Conservation (phyloP, 2,113 vertebrate species). For the Chinchilla lanigera region DNA sequence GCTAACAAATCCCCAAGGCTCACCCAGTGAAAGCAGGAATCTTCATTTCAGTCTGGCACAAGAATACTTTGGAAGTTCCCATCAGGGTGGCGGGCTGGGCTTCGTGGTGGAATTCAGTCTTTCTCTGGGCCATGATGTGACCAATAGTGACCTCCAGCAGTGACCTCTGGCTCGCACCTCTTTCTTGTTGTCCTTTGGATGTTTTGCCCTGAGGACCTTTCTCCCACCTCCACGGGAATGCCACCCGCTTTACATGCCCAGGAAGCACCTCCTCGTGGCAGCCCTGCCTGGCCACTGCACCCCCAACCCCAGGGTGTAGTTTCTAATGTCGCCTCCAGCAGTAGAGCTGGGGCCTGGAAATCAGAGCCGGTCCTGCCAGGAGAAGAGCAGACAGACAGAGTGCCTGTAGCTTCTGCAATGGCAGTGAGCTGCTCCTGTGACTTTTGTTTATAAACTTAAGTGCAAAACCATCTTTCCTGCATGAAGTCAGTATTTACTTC, state of each 20-base stretch:
- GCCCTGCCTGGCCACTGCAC: not conserved
- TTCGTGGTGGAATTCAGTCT: not conserved
- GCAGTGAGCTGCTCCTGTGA: not conserved
- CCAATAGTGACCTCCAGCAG: too few relatives aligned
- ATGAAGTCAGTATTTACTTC: not conserved
- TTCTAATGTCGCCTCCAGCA: not conserved
- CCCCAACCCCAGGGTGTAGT: not conserved
- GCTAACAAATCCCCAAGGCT: not conserved
- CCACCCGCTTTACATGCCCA: not conserved
- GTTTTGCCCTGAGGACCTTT: not conserved
- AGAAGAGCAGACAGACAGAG: not conserved
- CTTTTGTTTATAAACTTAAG: too few relatives aligned
- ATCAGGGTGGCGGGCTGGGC: not conserved
- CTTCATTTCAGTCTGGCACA: not conserved
- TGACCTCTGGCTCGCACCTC: not conserved
- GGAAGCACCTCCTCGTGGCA: not conserved
- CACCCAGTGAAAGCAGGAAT: not conserved
- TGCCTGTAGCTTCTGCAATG: accelerated
- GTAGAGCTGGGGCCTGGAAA: not conserved
- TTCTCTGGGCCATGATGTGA: accelerated
- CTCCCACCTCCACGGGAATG: not conserved
- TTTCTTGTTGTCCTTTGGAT: not conserved
- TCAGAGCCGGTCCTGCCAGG: not conserved
- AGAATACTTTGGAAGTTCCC: not conserved
- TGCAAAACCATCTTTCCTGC: not conserved